A percentile compares a stretch with the other conserved stretches of the same genome.
These are phyloP conservation scores for Dynastes hyllus DNA, from an alignment of 2,888 invertebrate species.

Conservation along the genomic window DNA sequence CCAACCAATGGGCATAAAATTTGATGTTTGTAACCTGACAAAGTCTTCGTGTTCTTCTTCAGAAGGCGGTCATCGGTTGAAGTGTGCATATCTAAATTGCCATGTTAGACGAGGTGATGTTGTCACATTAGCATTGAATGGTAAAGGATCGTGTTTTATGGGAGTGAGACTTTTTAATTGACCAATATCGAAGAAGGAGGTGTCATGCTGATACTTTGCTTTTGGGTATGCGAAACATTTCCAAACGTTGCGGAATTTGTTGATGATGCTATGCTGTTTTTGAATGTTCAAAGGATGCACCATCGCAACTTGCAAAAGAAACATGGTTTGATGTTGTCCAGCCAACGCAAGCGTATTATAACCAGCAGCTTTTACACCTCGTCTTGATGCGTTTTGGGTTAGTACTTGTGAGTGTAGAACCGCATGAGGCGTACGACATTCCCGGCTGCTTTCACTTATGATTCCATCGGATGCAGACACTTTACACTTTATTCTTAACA, in stretches of 20 bases:
- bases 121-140: constrained; percentile 69
- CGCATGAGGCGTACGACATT: constrained; percentile 96
- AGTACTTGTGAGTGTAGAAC: constrained; percentile 97
- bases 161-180: constrained; percentile 74
- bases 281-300: constrained; percentile 83
- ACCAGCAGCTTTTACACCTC: constrained; percentile 77
- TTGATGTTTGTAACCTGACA: constrained; percentile 77
- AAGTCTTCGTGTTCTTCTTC: constrained; percentile 88
- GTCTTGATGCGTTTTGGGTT: constrained; percentile 93
- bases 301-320: constrained; percentile 81
- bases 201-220: constrained; percentile 84
- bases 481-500: constrained; percentile 75
- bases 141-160: constrained; percentile 69
- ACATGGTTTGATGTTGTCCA: constrained; percentile 65
- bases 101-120: constrained; percentile 68
- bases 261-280: constrained; percentile 61
- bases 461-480: constrained; percentile 71
- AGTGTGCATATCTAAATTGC: constrained; percentile 71
- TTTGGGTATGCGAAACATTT: constrained; percentile 71
- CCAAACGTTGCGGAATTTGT: constrained; percentile 67
- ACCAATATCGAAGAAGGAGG: constrained; percentile 90
- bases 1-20: constrained; percentile 87
- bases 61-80: constrained; percentile 79
- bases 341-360: constrained; percentile 89
- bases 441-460: constrained; percentile 82